These are phyloP conservation scores for Naso thynnoides DNA, from an alignment of 2,797 vertebrate genomes.

Conservation along the genomic window DNA sequence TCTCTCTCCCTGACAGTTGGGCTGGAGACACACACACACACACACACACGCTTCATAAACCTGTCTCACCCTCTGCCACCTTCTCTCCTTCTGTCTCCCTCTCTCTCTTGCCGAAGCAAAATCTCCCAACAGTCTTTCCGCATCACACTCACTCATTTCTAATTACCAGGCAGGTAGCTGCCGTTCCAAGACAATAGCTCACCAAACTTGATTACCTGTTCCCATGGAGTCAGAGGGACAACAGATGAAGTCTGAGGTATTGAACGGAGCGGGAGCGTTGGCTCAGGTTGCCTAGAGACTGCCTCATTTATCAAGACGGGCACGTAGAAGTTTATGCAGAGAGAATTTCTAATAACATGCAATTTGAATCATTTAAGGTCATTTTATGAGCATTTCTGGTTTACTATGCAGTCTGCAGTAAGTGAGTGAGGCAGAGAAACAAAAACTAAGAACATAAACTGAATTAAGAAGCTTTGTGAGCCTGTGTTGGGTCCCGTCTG, in stretches of 20 bases:
- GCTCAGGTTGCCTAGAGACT: constrained; percentile 64
- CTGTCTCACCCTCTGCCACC: constrained; percentile 40
- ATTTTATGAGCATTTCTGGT: constrained; percentile 15
- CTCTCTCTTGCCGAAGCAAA: constrained; percentile 38
- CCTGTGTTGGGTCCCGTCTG: neutral
- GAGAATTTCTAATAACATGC: constrained; percentile 43
- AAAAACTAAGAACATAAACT: neutral
- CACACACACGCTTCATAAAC: constrained; percentile 43
- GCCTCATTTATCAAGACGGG: constrained; percentile 45
- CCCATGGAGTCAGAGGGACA: constrained; percentile 67
- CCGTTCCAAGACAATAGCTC: constrained; percentile 74
- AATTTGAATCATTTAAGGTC: constrained; percentile 38
- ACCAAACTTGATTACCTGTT: constrained; percentile 79
- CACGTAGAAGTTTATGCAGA: constrained; percentile 12
- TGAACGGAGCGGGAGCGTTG: constrained; percentile 36
- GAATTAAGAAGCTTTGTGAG: constrained; percentile 14
- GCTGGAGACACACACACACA: constrained; percentile 32
- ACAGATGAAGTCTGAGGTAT: constrained; percentile 72
- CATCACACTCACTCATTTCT: constrained; percentile 78
- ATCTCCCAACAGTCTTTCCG: constrained; percentile 63
- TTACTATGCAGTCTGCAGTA: neutral
- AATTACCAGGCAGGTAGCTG: constrained; percentile 77
- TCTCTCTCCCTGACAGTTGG: constrained; percentile 51
- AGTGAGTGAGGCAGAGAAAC: neutral
- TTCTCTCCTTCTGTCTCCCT: constrained; percentile 26